phyloP scores from a whole-genome alignment of 2,797 vertebrate genomes.

The Sylvia borin region DNA sequence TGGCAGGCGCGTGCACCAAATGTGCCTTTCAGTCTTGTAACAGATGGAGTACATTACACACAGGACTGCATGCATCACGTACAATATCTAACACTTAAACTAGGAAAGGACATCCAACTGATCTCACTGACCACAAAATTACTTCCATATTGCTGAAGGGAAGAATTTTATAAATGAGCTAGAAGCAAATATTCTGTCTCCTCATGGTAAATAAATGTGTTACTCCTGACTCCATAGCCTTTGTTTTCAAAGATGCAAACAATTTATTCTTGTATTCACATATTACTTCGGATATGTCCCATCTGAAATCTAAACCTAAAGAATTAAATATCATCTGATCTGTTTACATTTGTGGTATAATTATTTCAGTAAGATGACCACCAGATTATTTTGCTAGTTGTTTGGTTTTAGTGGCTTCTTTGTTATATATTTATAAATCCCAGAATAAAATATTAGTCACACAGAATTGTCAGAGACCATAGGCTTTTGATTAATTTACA shows the following conservation, averaged over 20 bases:
- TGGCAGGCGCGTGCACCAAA: conserved; percentile 64
- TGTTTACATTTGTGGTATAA: neutral
- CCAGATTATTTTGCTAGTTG: neutral
- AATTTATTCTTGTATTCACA: neutral
- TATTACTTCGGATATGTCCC: neutral
- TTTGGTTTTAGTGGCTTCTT: neutral
- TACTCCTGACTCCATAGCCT: neutral
- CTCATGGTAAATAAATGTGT: neutral
- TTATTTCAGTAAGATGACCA: neutral
- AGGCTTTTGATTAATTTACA: neutral
- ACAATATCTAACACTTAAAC: conserved; percentile 40
- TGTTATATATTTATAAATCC: neutral
- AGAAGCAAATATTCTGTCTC: neutral
- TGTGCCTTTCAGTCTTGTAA: conserved; percentile 62
- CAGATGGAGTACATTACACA: conserved; percentile 67
- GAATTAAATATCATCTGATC: neutral
- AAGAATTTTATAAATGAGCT: neutral
- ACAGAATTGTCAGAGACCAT: neutral
- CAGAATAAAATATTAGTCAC: neutral
- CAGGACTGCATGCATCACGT: conserved; percentile 27
- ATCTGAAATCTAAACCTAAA: neutral
- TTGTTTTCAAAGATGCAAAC: neutral
- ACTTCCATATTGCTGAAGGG: neutral
- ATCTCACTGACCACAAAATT: conserved; percentile 15
- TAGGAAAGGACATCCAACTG: conserved; percentile 28